These are phyloP conservation scores for Morone chrysops DNA, from an alignment of 2,113 vertebrate species.

Conservation along the genomic window DNA sequence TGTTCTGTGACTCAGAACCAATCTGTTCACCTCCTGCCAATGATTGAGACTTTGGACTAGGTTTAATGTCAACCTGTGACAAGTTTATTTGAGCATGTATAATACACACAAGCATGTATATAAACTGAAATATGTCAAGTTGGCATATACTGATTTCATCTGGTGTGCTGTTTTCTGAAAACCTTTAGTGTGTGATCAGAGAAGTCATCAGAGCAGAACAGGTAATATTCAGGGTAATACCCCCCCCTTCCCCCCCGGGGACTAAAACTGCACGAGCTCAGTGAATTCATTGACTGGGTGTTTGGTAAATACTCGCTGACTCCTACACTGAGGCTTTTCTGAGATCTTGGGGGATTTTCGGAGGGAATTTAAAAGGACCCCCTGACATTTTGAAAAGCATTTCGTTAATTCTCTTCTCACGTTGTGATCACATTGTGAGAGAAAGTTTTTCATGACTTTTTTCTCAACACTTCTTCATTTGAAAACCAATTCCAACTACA, in stretches of 20 bases:
- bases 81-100: constrained; percentile 35
- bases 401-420: neutral
- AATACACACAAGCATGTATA: neutral
- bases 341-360: neutral
- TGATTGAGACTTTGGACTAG: constrained; percentile 29
- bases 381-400: constrained; percentile 2
- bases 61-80: constrained; percentile 12
- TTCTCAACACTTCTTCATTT: neutral
- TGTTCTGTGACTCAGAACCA: constrained; percentile 17
- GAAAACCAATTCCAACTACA: neutral
- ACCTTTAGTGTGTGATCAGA: neutral
- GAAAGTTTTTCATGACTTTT: neutral
- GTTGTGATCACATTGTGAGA: neutral
- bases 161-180: neutral
- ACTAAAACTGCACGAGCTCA: neutral
- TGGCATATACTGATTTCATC: neutral
- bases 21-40: constrained; percentile 14
- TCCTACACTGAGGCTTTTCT: neutral
- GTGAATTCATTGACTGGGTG: neutral
- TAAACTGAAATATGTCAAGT: neutral
- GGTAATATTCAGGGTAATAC: neutral
- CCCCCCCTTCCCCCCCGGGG: neutral
- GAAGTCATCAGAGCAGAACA: constrained; percentile 14
- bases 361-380: constrained; percentile 18
- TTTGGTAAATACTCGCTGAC: neutral